phyloP scores from a whole-genome alignment of 1,140 invertebrate species.

The Lucilia cuprina region DNA sequence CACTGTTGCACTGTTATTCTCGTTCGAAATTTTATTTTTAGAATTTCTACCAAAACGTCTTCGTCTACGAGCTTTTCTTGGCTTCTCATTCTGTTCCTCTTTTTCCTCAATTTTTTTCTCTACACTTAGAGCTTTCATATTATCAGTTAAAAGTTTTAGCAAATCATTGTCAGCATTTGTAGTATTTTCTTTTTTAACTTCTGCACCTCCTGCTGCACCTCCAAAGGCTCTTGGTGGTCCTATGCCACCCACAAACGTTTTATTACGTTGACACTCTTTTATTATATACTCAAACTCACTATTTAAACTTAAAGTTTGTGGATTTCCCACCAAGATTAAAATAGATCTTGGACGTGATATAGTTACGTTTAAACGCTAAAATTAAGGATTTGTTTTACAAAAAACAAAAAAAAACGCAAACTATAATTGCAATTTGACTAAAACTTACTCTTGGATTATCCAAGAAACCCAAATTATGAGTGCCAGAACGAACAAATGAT shows the following conservation, averaged over 20 bases:
- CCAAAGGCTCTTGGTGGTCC: not conserved
- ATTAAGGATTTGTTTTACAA: not conserved
- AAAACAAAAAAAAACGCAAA: not conserved
- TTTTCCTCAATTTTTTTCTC: too few relatives aligned
- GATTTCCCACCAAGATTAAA: conserved; percentile 83
- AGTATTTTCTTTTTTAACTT: not conserved
- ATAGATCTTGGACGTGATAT: conserved; percentile 81
- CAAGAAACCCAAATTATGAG: conserved; percentile 74
- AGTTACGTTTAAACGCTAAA: conserved; percentile 82
- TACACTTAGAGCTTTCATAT: not conserved
- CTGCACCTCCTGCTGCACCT: not conserved
- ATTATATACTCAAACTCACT: conserved; percentile 48
- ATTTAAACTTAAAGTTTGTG: conserved; percentile 60
- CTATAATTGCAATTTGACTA: not conserved
- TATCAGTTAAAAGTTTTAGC: not conserved
- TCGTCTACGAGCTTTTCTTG: not conserved
- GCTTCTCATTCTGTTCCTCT: too few relatives aligned
- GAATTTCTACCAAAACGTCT: not conserved
- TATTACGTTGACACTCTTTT: conserved; percentile 35
- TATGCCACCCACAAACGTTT: conserved; percentile 1
- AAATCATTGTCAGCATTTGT: too few relatives aligned
- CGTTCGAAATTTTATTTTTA: not conserved
- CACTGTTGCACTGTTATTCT: not conserved
- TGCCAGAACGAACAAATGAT: conserved; percentile 77
- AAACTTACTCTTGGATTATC: conserved; percentile 70